Evolutionary conservation across 92 coral and sea anemone genomes (phyloP), one percentile per base, ranked within the genome.

Genomic region (Epizoanthus stellaris): DNA sequence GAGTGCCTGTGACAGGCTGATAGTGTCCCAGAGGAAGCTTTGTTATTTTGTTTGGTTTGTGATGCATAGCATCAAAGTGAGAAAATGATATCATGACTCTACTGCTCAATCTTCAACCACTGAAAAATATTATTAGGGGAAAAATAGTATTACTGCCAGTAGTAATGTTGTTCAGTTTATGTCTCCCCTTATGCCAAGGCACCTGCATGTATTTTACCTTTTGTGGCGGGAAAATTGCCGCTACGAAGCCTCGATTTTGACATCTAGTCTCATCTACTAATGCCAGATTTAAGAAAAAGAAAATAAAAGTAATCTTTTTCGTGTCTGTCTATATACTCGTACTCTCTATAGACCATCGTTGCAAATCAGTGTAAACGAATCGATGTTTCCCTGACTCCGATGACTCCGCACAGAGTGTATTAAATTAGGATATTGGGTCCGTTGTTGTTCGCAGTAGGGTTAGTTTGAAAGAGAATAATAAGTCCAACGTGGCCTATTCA

Each of bases 401-500:
- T 38, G n/a, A n/a, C n/a, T n/a, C 36, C 36, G 36, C 36, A 30
- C 36, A 30, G 36, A 30, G 36, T 30, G 2, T 52, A 52, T 67
- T 5, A 67, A 67, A 6, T 34, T 40, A 3, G 71, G 71, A 11
- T 7, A 23, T 34, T 25, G 69, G 13, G 69, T 7, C 56, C 56
- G 10, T 36, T 65, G 38, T 65, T 65, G 6, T 65, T 65, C 70
- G 11, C 70, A 65, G 70, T 64, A 34, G 69, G 69, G 69, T 38
- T 15, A 65, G 73, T 36, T 16, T 67, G 45, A 36, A 67, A 67
- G 42, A 34, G 73, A 36, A 67, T 67, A 67, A 67, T 67, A 67
- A 40, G 10, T 36, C 73, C 45, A 67, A 23, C 73, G 47, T 67
- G 73, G 16, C n/a, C 38, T 43, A 67, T 67, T 67, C 38, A 36